Conservation (phyloP, 1,140 invertebrate genomes). For the Ceratoteleas bidentatus region DNA sequence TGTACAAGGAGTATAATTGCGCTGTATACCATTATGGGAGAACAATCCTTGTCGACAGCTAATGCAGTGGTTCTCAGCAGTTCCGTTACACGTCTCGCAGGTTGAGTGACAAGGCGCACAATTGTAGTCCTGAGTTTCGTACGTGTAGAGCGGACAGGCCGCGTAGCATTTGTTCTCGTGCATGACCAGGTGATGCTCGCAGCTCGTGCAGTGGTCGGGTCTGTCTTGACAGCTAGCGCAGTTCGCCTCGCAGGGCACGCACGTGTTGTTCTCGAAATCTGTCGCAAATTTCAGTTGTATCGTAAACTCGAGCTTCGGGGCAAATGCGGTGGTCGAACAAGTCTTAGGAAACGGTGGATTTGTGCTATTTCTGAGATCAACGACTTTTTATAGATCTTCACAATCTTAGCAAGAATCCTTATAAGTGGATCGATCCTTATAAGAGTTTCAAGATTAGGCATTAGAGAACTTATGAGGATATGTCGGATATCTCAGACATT, state of each 20-base stretch:
- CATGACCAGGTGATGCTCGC: slow-evolving; percentile 90
- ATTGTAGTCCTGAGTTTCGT: slow-evolving; percentile 91
- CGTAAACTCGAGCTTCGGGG: too few relatives aligned
- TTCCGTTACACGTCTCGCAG: slow-evolving; percentile 91
- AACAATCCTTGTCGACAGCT: slow-evolving; percentile 87
- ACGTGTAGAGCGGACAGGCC: slow-evolving; percentile 90
- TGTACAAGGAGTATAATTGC: slow-evolving; percentile 14
- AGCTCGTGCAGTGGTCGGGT: slow-evolving; percentile 90
- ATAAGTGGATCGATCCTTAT: too few relatives aligned
- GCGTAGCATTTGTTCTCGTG: slow-evolving; percentile 90
- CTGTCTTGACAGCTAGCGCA: slow-evolving; percentile 91
- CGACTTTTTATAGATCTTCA: too few relatives aligned
- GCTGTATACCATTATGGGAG: slow-evolving; percentile 83
- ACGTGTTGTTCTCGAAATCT: slow-evolving; percentile 88
- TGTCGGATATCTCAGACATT: too few relatives aligned
- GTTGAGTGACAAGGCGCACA: slow-evolving; percentile 89
- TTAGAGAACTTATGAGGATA: too few relatives aligned
- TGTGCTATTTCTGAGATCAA: too few relatives aligned
- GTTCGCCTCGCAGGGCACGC: slow-evolving; percentile 89
- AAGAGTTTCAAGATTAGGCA: too few relatives aligned
- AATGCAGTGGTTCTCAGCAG: slow-evolving; percentile 89
- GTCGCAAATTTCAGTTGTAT: slow-evolving; percentile 18
- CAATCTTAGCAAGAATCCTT: too few relatives aligned
- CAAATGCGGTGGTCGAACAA: too few relatives aligned
- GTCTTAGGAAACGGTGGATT: too few relatives aligned